A percentile compares a stretch with the other conserved stretches of the same genome.
Evolutionary conservation across 1,140 invertebrate species (phyloP).

Genomic region (Eueides isabella): DNA sequence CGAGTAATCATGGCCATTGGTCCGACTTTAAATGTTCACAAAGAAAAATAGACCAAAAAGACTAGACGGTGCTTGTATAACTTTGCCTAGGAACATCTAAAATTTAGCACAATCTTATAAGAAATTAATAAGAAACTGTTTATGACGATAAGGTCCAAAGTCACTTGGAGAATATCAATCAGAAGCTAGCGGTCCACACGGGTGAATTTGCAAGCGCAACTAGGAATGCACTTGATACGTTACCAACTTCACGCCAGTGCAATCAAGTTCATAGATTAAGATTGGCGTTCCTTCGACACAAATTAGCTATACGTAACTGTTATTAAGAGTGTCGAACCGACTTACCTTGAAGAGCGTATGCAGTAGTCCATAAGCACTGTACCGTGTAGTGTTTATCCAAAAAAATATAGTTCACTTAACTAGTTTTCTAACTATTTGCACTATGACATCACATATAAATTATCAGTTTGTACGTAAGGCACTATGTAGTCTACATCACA

Average conservation of each 20-base stretch:
- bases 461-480: conserved; percentile 68
- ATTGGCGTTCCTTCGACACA: conserved; percentile 66
- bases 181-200: conserved; percentile 54
- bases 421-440: conserved; percentile 67
- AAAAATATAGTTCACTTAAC: conserved; percentile 60
- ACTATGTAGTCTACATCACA: conserved; percentile 72
- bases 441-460: conserved; percentile 70
- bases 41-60: conserved; percentile 24
- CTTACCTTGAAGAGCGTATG: conserved; percentile 58
- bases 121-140: conserved; percentile 45
- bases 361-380: conserved; percentile 66
- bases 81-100: neutral
- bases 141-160: conserved; percentile 46
- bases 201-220: conserved; percentile 57
- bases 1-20: conserved; percentile 24
- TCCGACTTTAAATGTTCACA: conserved; percentile 15
- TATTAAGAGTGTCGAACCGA: conserved; percentile 38
- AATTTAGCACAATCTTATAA: neutral
- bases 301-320: conserved; percentile 52
- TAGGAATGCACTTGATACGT: conserved; percentile 65
- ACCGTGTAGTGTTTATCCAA: conserved; percentile 30
- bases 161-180: conserved; percentile 37
- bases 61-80: neutral
- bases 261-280: conserved; percentile 81
- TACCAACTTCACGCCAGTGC: conserved; percentile 59